These are phyloP conservation scores for Bergia sp. DNA, from an alignment of 92 coral and sea anemone species.

Conservation along the genomic window DNA sequence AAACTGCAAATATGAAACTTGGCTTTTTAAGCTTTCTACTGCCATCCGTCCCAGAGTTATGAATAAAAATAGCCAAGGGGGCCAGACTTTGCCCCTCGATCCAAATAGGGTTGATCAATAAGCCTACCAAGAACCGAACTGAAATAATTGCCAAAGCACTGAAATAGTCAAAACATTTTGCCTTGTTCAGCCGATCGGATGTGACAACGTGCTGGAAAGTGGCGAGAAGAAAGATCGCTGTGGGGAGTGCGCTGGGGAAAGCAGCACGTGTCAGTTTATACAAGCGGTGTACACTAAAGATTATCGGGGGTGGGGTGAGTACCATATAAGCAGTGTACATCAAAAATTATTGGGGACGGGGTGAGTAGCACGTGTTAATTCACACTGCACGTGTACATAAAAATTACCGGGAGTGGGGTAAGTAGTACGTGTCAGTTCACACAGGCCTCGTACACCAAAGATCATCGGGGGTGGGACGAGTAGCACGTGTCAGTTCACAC, in stretches of 20 bases:
- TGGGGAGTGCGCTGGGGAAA: conserved; percentile 80
- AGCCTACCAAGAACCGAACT: too few species aligned
- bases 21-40: too few species aligned
- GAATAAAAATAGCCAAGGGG: too few species aligned
- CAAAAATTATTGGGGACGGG: conserved; percentile 68
- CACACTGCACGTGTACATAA: not conserved
- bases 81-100: too few species aligned
- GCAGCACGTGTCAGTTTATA: conserved; percentile 61
- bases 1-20: too few species aligned
- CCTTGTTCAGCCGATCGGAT: conserved; percentile 74
- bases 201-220: conserved; percentile 69
- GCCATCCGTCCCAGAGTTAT: too few species aligned
- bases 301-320: conserved; percentile 69
- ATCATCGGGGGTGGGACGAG: not conserved
- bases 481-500: too few species aligned
- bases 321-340: conserved; percentile 15
- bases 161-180: not conserved
- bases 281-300: conserved; percentile 59
- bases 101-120: too few species aligned
- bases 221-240: conserved; percentile 74
- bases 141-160: not conserved
- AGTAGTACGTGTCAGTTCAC: not conserved
- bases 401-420: conserved; percentile 24
- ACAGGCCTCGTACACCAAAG: too few species aligned
- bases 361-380: not conserved